These are phyloP conservation scores for Epinephelus lanceolatus DNA, from an alignment of 2,113 vertebrate species.

Conservation along the genomic window DNA sequence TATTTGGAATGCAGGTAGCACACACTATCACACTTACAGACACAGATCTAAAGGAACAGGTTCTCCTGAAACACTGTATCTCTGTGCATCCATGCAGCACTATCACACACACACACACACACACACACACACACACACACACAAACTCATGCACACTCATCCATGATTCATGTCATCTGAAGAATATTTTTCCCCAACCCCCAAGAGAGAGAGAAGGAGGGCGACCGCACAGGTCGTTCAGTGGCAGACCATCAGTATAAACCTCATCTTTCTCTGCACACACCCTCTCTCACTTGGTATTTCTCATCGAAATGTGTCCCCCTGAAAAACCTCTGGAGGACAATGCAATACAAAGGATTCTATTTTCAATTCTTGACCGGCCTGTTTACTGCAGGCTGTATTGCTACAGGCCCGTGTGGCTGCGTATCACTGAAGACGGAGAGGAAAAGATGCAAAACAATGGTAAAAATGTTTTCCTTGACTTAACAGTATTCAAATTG, in stretches of 20 bases:
- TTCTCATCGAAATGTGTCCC: constrained; percentile 30
- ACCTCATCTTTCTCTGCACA: constrained; percentile 8
- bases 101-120: not conserved
- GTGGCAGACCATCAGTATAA: constrained; percentile 17
- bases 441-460: constrained; percentile 23
- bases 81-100: not conserved
- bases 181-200: constrained; percentile 37
- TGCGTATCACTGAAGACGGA: not conserved
- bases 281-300: constrained; percentile 1
- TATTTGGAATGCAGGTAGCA: constrained; percentile 2
- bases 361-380: constrained; percentile 17
- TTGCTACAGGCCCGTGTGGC: constrained; percentile 4
- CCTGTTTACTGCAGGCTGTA: not conserved
- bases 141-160: constrained; percentile 27
- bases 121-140: no score
- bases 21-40: constrained; percentile 19
- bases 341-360: not conserved
- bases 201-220: not conserved
- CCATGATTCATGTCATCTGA: constrained; percentile 57
- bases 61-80: constrained; percentile 11
- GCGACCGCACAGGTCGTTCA: constrained; percentile 13
- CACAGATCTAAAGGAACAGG: constrained; percentile 33
- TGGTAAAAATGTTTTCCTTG: constrained; percentile 1
- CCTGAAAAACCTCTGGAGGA: constrained; percentile 5
- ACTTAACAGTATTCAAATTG: constrained; percentile 23